Evolutionary conservation across 2,888 invertebrate species (phyloP).

Genomic region (Periphyllus acericola): DNA sequence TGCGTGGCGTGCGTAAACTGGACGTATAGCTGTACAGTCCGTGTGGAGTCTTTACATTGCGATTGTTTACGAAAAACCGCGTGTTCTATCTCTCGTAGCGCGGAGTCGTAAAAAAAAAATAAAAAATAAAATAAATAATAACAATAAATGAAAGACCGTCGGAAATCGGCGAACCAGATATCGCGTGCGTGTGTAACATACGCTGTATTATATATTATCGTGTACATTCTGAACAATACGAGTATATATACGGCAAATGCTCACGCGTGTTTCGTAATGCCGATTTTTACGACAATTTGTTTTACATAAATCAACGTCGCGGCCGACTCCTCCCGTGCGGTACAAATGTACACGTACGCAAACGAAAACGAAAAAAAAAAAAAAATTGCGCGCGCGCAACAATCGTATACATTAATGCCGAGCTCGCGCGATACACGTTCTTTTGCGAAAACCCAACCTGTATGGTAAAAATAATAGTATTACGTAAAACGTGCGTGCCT

Average conservation of each 20-base stretch:
- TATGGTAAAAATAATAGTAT: neutral
- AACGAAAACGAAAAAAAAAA: neutral
- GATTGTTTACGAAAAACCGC: constrained; percentile 32
- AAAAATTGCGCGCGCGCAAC: neutral
- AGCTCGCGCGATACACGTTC: no score
- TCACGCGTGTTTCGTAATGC: neutral
- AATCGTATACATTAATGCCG: neutral
- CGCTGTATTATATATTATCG: neutral
- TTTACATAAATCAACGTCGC: neutral
- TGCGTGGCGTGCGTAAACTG: neutral
- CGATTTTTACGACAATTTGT: constrained; percentile 1
- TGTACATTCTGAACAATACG: neutral
- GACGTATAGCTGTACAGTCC: neutral
- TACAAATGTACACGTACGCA: neutral
- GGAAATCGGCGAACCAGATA: constrained; percentile 1
- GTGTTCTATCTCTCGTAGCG: constrained; percentile 11
- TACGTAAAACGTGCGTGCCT: neutral
- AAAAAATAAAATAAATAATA: neutral
- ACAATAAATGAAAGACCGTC: neutral
- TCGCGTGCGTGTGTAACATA: neutral
- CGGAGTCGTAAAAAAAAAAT: neutral
- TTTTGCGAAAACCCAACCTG: neutral
- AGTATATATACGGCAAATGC: neutral
- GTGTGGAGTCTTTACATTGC: neutral
- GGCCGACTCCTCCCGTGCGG: neutral